Percentiles rank a stretch among this genome's conserved stretches.
These are phyloP conservation scores for Caenorhabditis brenneri DNA, from an alignment of 1,140 invertebrate genomes.

Conservation along the genomic window DNA sequence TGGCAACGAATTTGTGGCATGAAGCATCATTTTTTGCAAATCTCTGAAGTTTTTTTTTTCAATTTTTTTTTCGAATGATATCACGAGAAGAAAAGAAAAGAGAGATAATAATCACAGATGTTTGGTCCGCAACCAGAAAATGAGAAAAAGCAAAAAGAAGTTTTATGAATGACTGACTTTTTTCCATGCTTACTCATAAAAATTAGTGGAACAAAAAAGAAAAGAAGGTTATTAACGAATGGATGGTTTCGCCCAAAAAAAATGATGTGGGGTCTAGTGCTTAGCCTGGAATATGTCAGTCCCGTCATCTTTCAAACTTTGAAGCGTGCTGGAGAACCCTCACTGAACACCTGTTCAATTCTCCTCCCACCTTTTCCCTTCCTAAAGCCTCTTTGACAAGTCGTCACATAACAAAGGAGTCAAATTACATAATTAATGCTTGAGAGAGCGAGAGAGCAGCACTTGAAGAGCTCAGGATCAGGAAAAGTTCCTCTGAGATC, in stretches of 20 bases:
- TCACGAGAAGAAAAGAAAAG: not conserved
- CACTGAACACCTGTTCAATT: too few relatives aligned
- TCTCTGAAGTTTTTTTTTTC: not conserved
- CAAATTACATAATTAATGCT: too few relatives aligned
- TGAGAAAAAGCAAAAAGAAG: not conserved
- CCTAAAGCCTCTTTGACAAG: too few relatives aligned
- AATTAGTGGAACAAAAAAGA: not conserved
- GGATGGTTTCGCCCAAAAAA: not conserved
- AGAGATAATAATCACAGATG: not conserved
- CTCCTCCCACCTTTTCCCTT: too few relatives aligned
- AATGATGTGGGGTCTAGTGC: not conserved
- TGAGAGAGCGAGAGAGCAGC: too few relatives aligned
- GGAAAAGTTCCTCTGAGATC: too few relatives aligned
- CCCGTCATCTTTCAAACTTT: too few relatives aligned
- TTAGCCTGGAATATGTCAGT: too few relatives aligned
- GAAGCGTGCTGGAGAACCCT: too few relatives aligned
- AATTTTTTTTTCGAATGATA: not conserved
- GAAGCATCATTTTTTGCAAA: slow-evolving; percentile 23
- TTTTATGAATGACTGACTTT: slow-evolving; percentile 27
- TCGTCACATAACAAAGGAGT: too few relatives aligned
- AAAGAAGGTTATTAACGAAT: not conserved
- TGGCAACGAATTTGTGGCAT: not conserved
- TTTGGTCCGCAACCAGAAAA: not conserved
- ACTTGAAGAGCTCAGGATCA: too few relatives aligned
- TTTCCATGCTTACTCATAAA: not conserved